Conservation (phyloP, 2,888 invertebrate species). For the Drosophila anceps region DNA sequence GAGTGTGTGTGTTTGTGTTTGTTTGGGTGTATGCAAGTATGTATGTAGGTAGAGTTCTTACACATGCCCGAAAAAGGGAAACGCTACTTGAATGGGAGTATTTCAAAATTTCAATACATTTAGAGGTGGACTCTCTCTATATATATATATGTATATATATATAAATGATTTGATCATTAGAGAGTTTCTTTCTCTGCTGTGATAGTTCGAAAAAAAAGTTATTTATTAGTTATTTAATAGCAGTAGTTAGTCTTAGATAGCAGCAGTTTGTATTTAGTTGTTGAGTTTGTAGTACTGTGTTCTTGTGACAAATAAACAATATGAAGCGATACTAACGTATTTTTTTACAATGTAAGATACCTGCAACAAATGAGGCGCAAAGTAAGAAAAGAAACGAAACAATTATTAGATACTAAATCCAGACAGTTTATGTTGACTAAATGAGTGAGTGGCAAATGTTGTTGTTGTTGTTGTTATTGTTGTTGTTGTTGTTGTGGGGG, state of each 20-base stretch:
- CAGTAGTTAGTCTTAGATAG: constrained; percentile 33
- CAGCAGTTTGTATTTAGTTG: constrained; percentile 27
- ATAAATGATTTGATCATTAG: constrained; percentile 26
- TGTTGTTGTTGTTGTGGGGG: neutral
- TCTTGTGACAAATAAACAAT: constrained; percentile 58
- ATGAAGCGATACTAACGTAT: constrained; percentile 83
- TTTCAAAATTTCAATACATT: constrained; percentile 21
- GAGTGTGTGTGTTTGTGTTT: constrained; percentile 8
- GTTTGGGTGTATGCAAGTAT: constrained; percentile 35
- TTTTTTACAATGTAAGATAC: constrained; percentile 84
- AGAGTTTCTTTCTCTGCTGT: constrained; percentile 37
- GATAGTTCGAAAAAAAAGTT: constrained; percentile 31
- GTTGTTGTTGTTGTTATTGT: neutral
- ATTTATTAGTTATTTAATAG: constrained; percentile 40
- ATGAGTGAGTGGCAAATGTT: constrained; percentile 20
- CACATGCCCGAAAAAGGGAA: constrained; percentile 61
- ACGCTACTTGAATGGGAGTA: constrained; percentile 45
- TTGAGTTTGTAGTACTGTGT: constrained; percentile 42
- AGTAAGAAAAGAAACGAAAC: constrained; percentile 79
- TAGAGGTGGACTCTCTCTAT: constrained; percentile 3
- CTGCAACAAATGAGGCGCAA: constrained; percentile 81
- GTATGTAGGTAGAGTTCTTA: constrained; percentile 49
- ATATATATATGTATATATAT: constrained; percentile 10
- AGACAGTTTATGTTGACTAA: constrained; percentile 63
- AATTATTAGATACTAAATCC: constrained; percentile 74